phyloP scores from a whole-genome alignment of 2,888 invertebrate species.

The Athalia circularis region DNA sequence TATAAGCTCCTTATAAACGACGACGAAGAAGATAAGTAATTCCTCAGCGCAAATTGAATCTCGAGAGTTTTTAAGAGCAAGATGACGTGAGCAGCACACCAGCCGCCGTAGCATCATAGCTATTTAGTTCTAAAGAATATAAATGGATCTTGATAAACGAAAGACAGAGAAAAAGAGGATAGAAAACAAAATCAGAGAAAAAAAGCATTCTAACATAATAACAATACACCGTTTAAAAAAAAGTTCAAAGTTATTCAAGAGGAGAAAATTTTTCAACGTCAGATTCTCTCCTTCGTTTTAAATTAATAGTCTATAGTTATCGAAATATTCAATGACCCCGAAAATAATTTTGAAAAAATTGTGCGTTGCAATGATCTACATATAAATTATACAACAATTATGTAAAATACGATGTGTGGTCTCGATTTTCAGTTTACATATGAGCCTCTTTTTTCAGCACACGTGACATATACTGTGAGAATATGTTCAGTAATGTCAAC shows the following conservation, averaged over 20 bases:
- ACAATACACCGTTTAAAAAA: background rate
- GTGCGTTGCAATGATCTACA: too few relatives aligned
- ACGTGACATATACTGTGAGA: too few relatives aligned
- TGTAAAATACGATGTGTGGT: too few relatives aligned
- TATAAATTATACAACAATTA: too few relatives aligned
- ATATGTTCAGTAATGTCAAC: too few relatives aligned
- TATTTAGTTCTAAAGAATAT: constrained; percentile 9
- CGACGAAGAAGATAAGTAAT: background rate
- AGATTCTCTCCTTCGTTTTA: too few relatives aligned
- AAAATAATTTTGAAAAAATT: too few relatives aligned
- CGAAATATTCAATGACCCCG: too few relatives aligned
- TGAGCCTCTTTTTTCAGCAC: too few relatives aligned
- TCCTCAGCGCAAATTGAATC: constrained; percentile 39
- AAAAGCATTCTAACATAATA: background rate
- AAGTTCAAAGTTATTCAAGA: background rate
- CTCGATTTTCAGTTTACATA: too few relatives aligned
- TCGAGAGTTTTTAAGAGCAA: constrained; percentile 35
- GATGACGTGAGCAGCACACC: constrained; percentile 15
- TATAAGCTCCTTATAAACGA: constrained; percentile 26
- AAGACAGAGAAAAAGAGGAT: background rate
- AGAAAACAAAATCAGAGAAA: background rate
- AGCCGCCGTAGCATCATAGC: background rate
- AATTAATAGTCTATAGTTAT: too few relatives aligned
- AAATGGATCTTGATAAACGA: constrained; percentile 33
- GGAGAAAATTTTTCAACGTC: too few relatives aligned